These are phyloP conservation scores for Nasua narica DNA, from an alignment of 2,797 vertebrate genomes.

Conservation along the genomic window DNA sequence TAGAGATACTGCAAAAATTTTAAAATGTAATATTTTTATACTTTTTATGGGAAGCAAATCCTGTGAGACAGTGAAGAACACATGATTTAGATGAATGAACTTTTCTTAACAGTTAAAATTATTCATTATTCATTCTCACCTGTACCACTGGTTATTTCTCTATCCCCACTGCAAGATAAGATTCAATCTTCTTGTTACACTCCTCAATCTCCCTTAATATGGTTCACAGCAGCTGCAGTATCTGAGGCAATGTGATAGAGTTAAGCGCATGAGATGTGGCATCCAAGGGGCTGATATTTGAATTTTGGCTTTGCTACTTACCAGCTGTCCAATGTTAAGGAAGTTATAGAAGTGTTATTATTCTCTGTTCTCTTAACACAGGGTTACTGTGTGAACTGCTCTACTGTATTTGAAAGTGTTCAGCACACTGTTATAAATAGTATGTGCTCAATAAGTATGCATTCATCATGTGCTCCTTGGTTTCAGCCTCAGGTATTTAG, in stretches of 20 bases:
- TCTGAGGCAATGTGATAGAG: neutral
- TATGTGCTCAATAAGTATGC: neutral
- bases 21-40: neutral
- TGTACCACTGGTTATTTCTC: neutral
- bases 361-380: neutral
- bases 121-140: conserved; percentile 29
- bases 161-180: neutral
- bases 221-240: neutral
- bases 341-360: neutral
- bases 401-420: neutral
- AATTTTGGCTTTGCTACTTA: neutral
- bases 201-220: neutral
- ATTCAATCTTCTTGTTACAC: conserved; percentile 4
- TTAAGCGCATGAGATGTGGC: neutral
- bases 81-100: conserved; percentile 49
- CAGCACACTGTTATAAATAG: neutral
- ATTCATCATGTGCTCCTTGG: neutral
- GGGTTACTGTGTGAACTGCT: neutral
- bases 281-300: neutral
- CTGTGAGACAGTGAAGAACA: conserved; percentile 7
- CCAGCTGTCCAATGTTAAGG: neutral
- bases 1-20: conserved; percentile 7
- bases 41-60: neutral
- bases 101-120: conserved; percentile 53
- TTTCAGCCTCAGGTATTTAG: neutral